A percentile compares a stretch with the other conserved stretches of the same genome.
Evolutionary conservation across 2,113 vertebrate genomes (phyloP).

Genomic region (Cacatua alba): DNA sequence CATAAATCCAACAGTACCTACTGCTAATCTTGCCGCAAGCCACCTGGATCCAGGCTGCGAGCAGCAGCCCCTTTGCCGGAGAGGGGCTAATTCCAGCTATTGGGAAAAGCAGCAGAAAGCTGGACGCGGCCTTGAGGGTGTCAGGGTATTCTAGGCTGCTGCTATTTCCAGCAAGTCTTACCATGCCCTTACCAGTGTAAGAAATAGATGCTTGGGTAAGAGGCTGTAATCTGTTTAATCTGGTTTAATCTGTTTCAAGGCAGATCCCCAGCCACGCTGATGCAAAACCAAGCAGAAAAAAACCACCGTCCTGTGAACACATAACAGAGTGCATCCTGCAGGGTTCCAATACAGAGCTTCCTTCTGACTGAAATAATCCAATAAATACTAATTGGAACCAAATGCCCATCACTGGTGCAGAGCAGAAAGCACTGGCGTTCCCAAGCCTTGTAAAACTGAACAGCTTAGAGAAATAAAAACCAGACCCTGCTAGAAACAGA

Average conservation of each 20-base stretch:
- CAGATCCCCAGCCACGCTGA: not conserved
- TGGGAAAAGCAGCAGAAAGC: not conserved
- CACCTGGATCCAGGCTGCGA: not conserved
- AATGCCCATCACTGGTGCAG: not conserved
- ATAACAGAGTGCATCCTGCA: not conserved
- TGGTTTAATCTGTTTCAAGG: not conserved
- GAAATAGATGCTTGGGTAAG: not conserved
- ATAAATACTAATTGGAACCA: conserved; percentile 47
- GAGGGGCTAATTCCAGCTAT: not conserved
- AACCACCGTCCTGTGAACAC: not conserved
- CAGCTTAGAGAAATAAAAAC: not conserved
- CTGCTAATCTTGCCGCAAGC: not conserved
- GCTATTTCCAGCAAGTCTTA: not conserved
- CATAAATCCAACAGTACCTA: not conserved
- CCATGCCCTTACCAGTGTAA: not conserved
- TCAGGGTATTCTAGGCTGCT: not conserved
- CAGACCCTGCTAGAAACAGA: not conserved
- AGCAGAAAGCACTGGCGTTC: not conserved
- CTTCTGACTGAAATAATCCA: conserved; percentile 16
- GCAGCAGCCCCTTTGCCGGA: not conserved
- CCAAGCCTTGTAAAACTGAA: not conserved
- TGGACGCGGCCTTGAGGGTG: not conserved
- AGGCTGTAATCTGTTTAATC: not conserved
- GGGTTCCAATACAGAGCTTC: not conserved
- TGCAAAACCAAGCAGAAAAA: not conserved